phyloP scores from a whole-genome alignment of 2,888 invertebrate species.

The Cantharis rustica region DNA sequence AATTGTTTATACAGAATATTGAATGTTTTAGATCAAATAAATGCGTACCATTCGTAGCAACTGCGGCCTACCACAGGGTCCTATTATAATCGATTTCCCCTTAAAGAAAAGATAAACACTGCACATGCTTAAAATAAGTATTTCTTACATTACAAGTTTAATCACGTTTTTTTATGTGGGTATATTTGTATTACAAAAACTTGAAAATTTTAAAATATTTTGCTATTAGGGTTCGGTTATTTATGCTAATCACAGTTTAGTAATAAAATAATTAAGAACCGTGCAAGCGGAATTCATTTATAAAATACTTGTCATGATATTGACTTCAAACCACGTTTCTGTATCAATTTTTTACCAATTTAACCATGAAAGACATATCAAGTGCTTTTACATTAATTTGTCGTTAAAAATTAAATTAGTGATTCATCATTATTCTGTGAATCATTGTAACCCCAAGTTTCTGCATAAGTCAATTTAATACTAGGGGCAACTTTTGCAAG shows the following conservation, averaged over 20 bases:
- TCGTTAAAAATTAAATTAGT: constrained; percentile 38
- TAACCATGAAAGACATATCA: background rate
- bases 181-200: background rate
- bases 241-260: background rate
- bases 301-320: background rate
- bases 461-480: constrained; percentile 11
- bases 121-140: background rate
- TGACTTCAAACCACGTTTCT: background rate
- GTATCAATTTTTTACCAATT: background rate
- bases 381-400: constrained; percentile 4
- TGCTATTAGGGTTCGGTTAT: too few relatives aligned
- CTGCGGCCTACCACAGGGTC: background rate
- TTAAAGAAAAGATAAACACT: background rate
- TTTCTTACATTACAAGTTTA: background rate
- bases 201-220: background rate
- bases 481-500: constrained; percentile 26
- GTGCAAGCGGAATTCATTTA: background rate
- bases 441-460: constrained; percentile 38
- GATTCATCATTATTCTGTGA: constrained; percentile 45
- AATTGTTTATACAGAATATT: background rate
- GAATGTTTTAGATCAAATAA: background rate
- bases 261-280: background rate
- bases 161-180: background rate
- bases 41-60: background rate
- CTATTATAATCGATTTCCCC: background rate